Conservation (phyloP, 2,888 invertebrate genomes). For the Lasioglossum pauxillum region DNA sequence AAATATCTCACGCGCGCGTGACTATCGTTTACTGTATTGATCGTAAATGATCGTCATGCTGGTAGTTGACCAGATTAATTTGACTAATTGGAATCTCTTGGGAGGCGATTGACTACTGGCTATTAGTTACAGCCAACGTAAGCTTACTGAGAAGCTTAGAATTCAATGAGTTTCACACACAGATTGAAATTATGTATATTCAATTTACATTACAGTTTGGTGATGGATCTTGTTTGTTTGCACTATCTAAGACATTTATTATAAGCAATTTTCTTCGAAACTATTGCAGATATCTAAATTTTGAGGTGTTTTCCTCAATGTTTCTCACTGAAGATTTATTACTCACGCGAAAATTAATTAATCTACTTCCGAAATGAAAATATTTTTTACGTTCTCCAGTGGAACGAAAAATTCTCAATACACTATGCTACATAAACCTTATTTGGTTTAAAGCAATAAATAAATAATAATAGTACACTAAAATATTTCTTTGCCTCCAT, state of each 20-base stretch:
- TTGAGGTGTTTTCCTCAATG: too few species aligned
- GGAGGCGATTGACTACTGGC: constrained; percentile 21
- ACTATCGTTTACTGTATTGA: constrained; percentile 8
- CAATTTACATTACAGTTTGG: neutral
- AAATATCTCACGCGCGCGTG: neutral
- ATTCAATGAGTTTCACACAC: neutral
- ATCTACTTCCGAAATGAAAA: too few species aligned
- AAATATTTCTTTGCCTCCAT: too few species aligned
- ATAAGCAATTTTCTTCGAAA: neutral
- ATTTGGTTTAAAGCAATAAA: too few species aligned
- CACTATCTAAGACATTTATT: neutral
- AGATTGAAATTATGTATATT: constrained; percentile 17
- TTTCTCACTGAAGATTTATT: too few species aligned
- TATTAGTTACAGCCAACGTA: constrained; percentile 11
- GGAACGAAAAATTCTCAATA: too few species aligned
- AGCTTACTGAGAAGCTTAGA: neutral
- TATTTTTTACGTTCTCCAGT: too few species aligned
- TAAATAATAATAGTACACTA: too few species aligned
- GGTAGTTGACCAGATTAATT: constrained; percentile 20
- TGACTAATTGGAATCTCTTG: constrained; percentile 21
- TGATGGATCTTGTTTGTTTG: neutral
- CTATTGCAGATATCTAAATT: neutral
- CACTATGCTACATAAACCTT: too few species aligned
- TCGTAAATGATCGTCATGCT: constrained; percentile 9
- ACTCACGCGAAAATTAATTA: too few species aligned